phyloP scores from a whole-genome alignment of 2,888 invertebrate species.

The Oligia latruncula region DNA sequence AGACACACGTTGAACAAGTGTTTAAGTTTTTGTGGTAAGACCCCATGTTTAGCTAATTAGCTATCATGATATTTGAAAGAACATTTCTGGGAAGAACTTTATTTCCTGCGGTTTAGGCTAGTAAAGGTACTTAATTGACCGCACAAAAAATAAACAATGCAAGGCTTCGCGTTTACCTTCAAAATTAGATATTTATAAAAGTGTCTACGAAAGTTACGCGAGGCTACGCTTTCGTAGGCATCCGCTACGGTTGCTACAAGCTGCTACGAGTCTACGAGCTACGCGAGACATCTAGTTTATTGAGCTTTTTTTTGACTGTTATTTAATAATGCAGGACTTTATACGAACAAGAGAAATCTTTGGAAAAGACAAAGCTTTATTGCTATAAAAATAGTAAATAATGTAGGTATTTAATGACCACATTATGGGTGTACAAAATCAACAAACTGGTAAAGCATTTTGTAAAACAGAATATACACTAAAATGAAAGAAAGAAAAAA shows the following conservation, averaged over 20 bases:
- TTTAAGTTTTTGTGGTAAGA: no score
- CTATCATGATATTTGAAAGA: background rate
- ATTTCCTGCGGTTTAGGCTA: background rate
- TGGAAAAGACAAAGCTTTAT: background rate
- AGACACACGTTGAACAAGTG: no score
- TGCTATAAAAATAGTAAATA: background rate
- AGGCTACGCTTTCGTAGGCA: slow-evolving; percentile 32
- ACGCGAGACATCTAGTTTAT: slow-evolving; percentile 19
- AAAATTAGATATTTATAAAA: slow-evolving; percentile 1
- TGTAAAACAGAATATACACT: background rate
- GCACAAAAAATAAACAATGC: slow-evolving; percentile 2
- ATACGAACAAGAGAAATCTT: background rate
- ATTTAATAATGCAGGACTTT: background rate
- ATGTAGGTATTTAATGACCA: background rate
- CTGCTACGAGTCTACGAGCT: slow-evolving; percentile 43
- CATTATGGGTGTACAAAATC: background rate
- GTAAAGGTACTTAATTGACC: background rate
- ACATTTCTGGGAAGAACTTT: background rate
- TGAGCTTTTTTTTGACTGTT: background rate
- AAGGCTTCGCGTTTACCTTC: background rate
- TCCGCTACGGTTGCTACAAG: slow-evolving; percentile 27
- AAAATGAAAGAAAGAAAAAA: background rate
- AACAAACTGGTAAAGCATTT: background rate
- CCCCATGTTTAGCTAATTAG: background rate
- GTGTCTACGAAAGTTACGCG: slow-evolving; percentile 15